Evolutionary conservation across 2,888 invertebrate genomes (phyloP).

Genomic region (Trissonchulus latispiculum): DNA sequence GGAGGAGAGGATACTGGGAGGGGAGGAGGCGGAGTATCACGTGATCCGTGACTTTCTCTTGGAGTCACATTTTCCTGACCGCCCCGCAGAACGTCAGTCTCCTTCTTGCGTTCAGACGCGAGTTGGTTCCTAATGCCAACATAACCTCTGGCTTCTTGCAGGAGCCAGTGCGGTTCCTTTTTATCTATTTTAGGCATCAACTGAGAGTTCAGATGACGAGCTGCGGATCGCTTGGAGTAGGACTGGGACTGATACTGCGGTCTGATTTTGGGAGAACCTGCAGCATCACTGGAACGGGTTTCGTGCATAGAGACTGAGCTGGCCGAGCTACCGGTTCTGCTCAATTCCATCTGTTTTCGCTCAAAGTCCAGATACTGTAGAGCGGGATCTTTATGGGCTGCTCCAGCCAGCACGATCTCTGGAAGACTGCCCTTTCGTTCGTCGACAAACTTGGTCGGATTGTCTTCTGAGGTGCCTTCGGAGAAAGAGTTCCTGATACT

Average conservation of each 20-base stretch:
- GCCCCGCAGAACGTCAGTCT: too few species aligned
- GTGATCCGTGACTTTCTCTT: not conserved
- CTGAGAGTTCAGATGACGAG: not conserved
- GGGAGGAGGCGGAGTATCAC: not conserved
- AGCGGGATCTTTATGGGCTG: not conserved
- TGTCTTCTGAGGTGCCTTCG: too few species aligned
- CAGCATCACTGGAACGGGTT: not conserved
- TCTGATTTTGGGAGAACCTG: not conserved
- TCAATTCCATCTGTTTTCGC: not conserved
- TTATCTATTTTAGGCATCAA: not conserved
- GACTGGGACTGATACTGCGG: not conserved
- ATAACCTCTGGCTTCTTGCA: slow-evolving; percentile 64
- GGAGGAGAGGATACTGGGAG: slow-evolving; percentile 23
- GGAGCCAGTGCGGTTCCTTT: slow-evolving; percentile 63
- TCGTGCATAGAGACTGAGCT: not conserved
- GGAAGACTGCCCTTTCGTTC: not conserved
- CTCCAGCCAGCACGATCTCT: not conserved
- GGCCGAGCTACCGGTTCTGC: not conserved
- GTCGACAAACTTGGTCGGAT: too few species aligned
- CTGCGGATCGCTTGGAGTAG: not conserved
- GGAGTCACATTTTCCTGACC: slow-evolving; percentile 44
- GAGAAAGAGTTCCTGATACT: too few species aligned
- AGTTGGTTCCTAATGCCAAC: not conserved
- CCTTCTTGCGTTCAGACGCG: slow-evolving; percentile 45
- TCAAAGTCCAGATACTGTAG: not conserved